These are phyloP conservation scores for Argentina silus DNA, from an alignment of 2,797 vertebrate genomes.

Conservation along the genomic window DNA sequence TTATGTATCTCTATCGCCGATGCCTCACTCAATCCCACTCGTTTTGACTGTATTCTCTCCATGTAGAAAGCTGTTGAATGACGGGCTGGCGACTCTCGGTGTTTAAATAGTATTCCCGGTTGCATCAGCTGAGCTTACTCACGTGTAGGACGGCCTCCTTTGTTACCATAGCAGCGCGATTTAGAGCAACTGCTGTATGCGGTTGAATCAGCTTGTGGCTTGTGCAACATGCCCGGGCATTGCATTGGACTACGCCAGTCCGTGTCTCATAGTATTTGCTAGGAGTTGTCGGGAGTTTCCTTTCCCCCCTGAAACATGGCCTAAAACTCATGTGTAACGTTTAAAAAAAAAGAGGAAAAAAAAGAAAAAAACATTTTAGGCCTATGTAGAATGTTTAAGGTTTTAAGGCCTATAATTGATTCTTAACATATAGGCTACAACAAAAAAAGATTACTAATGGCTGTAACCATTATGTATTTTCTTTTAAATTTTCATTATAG, in stretches of 20 bases:
- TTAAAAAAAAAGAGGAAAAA: too few species aligned
- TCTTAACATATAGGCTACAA: too few species aligned
- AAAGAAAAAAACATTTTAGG: too few species aligned
- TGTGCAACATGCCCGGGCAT: conserved; percentile 53
- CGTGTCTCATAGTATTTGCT: too few species aligned
- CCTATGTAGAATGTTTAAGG: too few species aligned
- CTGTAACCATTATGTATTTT: too few species aligned
- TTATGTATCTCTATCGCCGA: conserved; percentile 36
- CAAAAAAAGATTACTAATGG: too few species aligned
- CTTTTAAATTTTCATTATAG: too few species aligned
- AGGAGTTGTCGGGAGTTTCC: too few species aligned
- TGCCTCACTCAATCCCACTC: conserved; percentile 38
- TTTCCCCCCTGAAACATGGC: not conserved
- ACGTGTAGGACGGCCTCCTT: conserved; percentile 47
- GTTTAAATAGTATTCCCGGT: conserved; percentile 58
- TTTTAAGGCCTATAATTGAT: too few species aligned
- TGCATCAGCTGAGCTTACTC: conserved; percentile 71
- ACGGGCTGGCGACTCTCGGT: fast-evolving
- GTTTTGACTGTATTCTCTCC: conserved; percentile 35
- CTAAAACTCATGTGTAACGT: not conserved
- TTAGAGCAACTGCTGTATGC: conserved; percentile 33
- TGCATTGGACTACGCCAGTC: conserved; percentile 11
- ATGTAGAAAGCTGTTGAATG: conserved; percentile 45
- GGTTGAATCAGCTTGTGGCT: conserved; percentile 36
- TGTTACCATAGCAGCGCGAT: conserved; percentile 4